Conservation (phyloP, 37 sponge, comb jelly and placozoan genomes). For the Crambe crambe region DNA sequence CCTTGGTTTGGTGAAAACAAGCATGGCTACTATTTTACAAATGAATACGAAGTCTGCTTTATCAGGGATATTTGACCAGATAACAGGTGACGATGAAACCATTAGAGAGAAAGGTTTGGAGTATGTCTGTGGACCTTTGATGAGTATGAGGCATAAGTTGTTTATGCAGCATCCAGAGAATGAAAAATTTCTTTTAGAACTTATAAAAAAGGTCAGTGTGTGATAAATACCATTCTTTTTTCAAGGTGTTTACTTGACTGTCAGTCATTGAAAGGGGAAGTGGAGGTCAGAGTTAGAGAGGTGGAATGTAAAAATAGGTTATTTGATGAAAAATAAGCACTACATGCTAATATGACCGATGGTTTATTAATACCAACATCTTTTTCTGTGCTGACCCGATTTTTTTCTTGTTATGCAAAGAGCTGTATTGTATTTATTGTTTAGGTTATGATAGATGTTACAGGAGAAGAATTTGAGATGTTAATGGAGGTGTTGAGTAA, state of each 20-base stretch:
- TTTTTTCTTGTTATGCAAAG: neutral
- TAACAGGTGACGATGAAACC: constrained; percentile 50
- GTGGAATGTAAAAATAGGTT: too few relatives aligned
- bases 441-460: constrained; percentile 56
- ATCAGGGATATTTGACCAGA: constrained; percentile 66
- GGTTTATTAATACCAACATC: neutral
- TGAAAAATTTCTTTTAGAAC: constrained; percentile 48
- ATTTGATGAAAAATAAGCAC: too few relatives aligned
- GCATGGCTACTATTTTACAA: constrained; percentile 41
- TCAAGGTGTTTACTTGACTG: too few relatives aligned
- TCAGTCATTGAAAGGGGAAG: too few relatives aligned
- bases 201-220: constrained; percentile 57
- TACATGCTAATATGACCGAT: neutral
- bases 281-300: neutral
- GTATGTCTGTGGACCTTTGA: constrained; percentile 49
- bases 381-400: neutral
- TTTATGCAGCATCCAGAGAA: constrained; percentile 50
- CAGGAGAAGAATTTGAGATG: constrained; percentile 62
- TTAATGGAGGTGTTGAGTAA: constrained; percentile 49
- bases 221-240: too few relatives aligned
- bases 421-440: neutral
- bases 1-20: constrained; percentile 55
- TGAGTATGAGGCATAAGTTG: constrained; percentile 49
- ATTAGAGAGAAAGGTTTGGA: constrained; percentile 57
- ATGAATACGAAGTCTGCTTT: constrained; percentile 33